Conservation (phyloP, 2,888 invertebrate genomes). For the Tyria jacobaeae region DNA sequence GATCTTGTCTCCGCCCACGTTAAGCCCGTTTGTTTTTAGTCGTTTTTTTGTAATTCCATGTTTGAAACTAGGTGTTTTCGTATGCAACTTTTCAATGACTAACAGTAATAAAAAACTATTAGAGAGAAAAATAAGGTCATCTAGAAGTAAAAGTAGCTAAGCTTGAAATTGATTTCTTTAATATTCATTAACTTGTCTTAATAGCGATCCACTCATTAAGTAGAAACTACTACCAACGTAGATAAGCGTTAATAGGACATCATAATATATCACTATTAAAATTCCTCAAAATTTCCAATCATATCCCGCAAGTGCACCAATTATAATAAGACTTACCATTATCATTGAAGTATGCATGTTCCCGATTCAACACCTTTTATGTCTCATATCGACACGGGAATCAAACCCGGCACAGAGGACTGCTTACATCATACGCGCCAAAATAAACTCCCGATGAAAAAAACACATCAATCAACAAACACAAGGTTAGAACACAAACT, state of each 20-base stretch:
- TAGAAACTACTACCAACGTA: not conserved
- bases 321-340: conserved; percentile 71
- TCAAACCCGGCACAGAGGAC: conserved; percentile 71
- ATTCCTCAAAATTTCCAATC: conserved; percentile 13
- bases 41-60: not conserved
- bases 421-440: conserved; percentile 81
- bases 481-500: conserved; percentile 79
- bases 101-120: not conserved
- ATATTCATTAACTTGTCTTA: conserved; percentile 4
- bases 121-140: conserved; percentile 11
- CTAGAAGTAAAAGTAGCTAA: conserved; percentile 18
- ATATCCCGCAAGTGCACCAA: too few species aligned
- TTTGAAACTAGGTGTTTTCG: not conserved
- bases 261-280: conserved; percentile 4
- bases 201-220: not conserved
- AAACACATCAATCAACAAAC: conserved; percentile 78
- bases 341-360: conserved; percentile 83
- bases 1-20: not conserved
- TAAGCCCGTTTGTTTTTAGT: not conserved
- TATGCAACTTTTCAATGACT: not conserved
- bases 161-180: conserved; percentile 12
- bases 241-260: not conserved
- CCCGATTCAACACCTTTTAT: conserved; percentile 58
- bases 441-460: conserved; percentile 76
- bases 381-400: conserved; percentile 68